Conservation (phyloP, 2,113 vertebrate genomes). For the Oceanodroma tethys region DNA sequence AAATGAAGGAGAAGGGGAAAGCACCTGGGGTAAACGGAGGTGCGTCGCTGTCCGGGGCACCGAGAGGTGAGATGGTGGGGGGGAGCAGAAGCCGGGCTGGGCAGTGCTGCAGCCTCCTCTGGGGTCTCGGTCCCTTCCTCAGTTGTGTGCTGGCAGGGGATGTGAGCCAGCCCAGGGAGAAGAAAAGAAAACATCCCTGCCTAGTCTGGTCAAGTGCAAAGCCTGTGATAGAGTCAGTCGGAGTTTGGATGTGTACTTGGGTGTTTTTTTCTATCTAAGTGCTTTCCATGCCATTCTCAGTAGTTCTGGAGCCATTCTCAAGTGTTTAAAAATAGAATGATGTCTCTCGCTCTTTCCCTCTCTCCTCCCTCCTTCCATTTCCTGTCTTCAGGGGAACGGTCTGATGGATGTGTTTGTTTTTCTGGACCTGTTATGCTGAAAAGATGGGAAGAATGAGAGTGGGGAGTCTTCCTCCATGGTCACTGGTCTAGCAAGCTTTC, state of each 20-base stretch:
- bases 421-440: neutral
- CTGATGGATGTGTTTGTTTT: constrained; percentile 4
- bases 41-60: neutral
- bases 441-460: neutral
- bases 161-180: neutral
- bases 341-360: neutral
- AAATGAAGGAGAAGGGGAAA: neutral
- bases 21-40: accelerated
- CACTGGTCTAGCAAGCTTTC: constrained; percentile 10
- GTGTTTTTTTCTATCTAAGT: neutral
- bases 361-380: neutral
- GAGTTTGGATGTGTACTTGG: neutral
- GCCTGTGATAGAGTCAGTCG: accelerated
- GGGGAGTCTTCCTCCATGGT: neutral
- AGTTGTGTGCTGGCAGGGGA: neutral
- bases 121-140: neutral
- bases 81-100: neutral
- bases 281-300: neutral
- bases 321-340: neutral
- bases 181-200: neutral
- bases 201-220: accelerated
- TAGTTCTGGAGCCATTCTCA: constrained; percentile 23
- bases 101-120: neutral
- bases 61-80: neutral
- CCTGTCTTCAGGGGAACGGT: neutral